A percentile compares a stretch with the other conserved stretches of the same genome.
These are phyloP conservation scores for Sprattus sprattus DNA, from an alignment of 2,113 vertebrate genomes.

Conservation along the genomic window DNA sequence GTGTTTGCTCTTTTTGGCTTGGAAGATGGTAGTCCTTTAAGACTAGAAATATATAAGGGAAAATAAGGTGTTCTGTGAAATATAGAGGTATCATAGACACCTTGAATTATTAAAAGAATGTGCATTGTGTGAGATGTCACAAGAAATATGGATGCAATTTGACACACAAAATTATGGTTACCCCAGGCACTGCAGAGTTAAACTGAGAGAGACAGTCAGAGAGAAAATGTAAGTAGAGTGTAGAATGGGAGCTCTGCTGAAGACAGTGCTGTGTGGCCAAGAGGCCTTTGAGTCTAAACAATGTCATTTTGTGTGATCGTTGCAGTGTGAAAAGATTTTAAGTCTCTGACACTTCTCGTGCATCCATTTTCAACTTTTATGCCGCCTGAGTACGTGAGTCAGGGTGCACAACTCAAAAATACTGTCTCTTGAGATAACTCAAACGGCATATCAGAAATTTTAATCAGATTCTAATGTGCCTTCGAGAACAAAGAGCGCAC, in stretches of 20 bases:
- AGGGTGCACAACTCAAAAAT: neutral
- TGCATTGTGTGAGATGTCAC: neutral
- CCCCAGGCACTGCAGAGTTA: neutral
- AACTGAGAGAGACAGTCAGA: neutral
- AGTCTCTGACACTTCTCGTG: neutral
- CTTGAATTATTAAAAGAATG: neutral
- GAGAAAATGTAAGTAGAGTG: neutral
- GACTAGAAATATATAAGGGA: neutral
- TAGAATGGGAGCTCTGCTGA: neutral
- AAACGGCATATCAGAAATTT: conserved; percentile 17
- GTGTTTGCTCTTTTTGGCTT: neutral
- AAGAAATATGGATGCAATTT: neutral
- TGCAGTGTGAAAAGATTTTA: neutral
- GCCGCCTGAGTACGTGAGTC: neutral
- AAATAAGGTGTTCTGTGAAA: neutral
- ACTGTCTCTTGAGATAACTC: conserved; percentile 7
- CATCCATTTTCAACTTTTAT: neutral
- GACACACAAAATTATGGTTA: neutral
- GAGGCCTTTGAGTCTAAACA: neutral
- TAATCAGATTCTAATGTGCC: conserved; percentile 30
- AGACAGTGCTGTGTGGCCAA: neutral
- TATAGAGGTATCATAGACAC: neutral
- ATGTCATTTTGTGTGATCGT: neutral
- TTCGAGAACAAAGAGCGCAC: conserved; percentile 16
- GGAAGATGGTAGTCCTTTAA: neutral